phyloP scores from a whole-genome alignment of 1,140 invertebrate genomes.

The Hypsibius dujardini region DNA sequence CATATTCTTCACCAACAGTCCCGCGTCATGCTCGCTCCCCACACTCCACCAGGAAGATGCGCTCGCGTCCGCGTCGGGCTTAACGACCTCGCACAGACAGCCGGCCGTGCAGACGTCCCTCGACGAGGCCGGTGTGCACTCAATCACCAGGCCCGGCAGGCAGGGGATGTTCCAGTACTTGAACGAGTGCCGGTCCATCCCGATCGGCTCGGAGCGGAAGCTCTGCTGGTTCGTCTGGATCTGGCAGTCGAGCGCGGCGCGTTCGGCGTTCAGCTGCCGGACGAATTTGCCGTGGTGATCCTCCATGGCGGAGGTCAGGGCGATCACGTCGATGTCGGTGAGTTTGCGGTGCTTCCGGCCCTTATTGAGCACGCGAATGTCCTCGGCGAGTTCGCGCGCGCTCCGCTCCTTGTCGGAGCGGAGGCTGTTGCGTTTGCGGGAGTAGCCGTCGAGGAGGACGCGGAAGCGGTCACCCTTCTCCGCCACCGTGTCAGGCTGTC shows the following conservation, averaged over 20 bases:
- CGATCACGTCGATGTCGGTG: background rate
- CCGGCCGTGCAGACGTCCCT: background rate
- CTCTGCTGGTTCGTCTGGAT: background rate
- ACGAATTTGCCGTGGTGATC: background rate
- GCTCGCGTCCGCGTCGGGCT: background rate
- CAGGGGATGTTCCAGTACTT: background rate
- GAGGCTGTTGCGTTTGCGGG: background rate
- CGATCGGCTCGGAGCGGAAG: background rate
- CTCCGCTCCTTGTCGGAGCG: background rate
- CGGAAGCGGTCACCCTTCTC: slow-evolving; percentile 4
- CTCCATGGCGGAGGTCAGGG: background rate
- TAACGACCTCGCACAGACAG: background rate
- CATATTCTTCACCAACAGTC: background rate
- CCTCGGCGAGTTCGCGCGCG: background rate
- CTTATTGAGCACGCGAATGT: background rate
- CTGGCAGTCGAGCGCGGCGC: background rate
- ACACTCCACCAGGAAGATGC: slow-evolving; percentile 1
- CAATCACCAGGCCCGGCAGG: background rate
- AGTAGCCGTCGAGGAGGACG: background rate
- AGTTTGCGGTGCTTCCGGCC: background rate
- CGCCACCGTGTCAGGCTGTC: background rate
- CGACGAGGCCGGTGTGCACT: background rate
- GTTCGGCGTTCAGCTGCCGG: background rate
- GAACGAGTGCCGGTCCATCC: slow-evolving; percentile 8
- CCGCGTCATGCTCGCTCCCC: background rate